Conservation (phyloP, 2,113 vertebrate species). For the Oplegnathus fasciatus region DNA sequence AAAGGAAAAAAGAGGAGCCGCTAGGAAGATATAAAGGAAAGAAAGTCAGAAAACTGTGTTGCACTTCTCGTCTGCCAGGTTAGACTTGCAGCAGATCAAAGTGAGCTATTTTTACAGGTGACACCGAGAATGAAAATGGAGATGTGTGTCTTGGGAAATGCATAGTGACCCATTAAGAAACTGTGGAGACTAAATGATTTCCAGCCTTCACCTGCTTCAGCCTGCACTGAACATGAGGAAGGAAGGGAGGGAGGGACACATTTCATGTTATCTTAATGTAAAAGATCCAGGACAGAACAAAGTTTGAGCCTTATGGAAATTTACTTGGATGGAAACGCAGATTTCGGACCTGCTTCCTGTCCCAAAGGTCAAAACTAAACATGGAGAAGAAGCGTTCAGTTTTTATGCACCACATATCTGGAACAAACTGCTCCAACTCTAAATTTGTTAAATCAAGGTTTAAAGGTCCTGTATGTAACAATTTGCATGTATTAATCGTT, state of each 20-base stretch:
- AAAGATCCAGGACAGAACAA: not conserved
- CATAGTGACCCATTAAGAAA: conserved; percentile 60
- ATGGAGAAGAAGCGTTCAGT: too few species aligned
- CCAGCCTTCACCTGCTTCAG: not conserved
- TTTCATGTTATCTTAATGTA: not conserved
- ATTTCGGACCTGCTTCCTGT: too few species aligned
- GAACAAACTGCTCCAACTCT: too few species aligned
- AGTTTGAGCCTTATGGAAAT: not conserved
- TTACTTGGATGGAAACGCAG: not conserved
- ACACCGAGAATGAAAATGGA: conserved; percentile 34
- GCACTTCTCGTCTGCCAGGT: not conserved
- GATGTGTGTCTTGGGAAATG: conserved; percentile 51
- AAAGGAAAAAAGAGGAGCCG: not conserved
- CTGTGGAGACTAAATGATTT: conserved; percentile 2
- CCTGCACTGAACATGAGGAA: not conserved
- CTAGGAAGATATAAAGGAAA: not conserved
- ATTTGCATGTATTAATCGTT: too few species aligned
- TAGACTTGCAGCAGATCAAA: conserved; percentile 33
- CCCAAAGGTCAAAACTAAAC: too few species aligned
- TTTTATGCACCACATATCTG: too few species aligned
- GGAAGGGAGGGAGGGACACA: too few species aligned
- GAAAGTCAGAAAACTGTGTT: not conserved
- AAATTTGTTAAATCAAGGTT: too few species aligned
- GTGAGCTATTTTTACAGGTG: conserved; percentile 61
- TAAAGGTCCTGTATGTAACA: too few species aligned